phyloP scores from a whole-genome alignment of 2,888 invertebrate species.

The Scotopteryx bipunctaria region DNA sequence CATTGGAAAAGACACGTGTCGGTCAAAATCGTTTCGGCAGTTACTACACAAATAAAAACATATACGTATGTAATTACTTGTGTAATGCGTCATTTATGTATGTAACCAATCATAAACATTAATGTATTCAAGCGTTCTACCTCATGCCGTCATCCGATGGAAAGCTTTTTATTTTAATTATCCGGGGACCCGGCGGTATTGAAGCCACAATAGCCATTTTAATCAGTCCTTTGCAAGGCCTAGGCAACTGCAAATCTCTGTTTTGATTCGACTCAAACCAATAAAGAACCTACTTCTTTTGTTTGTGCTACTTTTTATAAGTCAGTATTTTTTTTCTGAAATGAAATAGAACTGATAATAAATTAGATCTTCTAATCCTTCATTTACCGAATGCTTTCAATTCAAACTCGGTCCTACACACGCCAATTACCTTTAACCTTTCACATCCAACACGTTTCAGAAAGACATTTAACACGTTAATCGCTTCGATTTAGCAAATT shows the following conservation, averaged over 20 bases:
- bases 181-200: slow-evolving; percentile 39
- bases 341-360: too few species aligned
- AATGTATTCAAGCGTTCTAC: background rate
- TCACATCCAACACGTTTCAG: slow-evolving; percentile 56
- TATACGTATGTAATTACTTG: too few species aligned
- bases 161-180: slow-evolving; percentile 12
- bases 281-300: background rate
- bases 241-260: slow-evolving; percentile 16
- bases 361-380: too few species aligned
- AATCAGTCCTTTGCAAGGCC: slow-evolving; percentile 75
- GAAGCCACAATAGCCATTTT: slow-evolving; percentile 71
- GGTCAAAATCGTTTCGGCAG: too few species aligned
- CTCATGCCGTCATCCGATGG: background rate
- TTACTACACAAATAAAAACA: too few species aligned
- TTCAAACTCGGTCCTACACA: slow-evolving; percentile 25
- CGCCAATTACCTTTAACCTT: slow-evolving; percentile 47
- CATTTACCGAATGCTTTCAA: slow-evolving; percentile 14
- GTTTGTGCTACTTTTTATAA: too few species aligned
- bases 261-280: slow-evolving; percentile 12
- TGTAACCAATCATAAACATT: too few species aligned
- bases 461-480: slow-evolving; percentile 79
- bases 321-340: too few species aligned
- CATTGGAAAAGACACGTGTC: too few species aligned
- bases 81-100: too few species aligned
- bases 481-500: slow-evolving; percentile 78